Evolutionary conservation across 2,797 vertebrate genomes (phyloP), one percentile per base, ranked within the genome.

Genomic region (Gymnoscopelus braueri): DNA sequence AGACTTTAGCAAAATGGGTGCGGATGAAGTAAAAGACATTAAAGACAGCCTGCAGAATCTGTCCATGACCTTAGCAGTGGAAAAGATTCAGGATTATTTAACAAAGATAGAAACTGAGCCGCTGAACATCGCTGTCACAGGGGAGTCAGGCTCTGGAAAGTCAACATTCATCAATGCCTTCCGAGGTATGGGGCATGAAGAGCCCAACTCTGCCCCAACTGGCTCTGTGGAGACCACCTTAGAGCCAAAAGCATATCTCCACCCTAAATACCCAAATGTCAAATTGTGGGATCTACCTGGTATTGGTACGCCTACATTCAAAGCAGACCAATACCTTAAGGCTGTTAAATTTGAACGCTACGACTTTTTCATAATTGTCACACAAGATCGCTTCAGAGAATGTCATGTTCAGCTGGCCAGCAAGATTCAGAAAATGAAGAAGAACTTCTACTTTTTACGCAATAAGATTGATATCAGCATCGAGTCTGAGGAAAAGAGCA

Each of bases 281-380:
- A 86, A 39, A 2, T 24, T 95, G 3, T 95, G 94, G 94, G 94
- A 95, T 67, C 85, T 96, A 13, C 94, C 94, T 0, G 94, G 93
- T 3, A 83, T 89, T 0, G 93, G 94, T 1, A 89, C 81, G 5
- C 85, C 79, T 0, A 87, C 72, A 0, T 94, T 93, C 78, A 86
- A 90, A 3, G 91, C 91, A 0, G 75, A 88, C 23, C 60, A 82
- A 3, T 95, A 95, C 78, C 78, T 94, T 62, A 63, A 93, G 67
- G 59, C 66, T 32, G 89, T 93, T 54, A 71, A 62, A 24, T 92
- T 95, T 9, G 39, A 90, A 26, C 88, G 55, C 3, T 95, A 92
- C 2, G 93, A 96, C 70, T 94, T 94, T 74, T 95, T 94, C 71
- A 87, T 95, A 71, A 90, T 95, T 47, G 65, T 90, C 44, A 80